These are phyloP conservation scores for Pocillopora meandrina DNA, from an alignment of 92 coral and sea anemone species.

Conservation along the genomic window DNA sequence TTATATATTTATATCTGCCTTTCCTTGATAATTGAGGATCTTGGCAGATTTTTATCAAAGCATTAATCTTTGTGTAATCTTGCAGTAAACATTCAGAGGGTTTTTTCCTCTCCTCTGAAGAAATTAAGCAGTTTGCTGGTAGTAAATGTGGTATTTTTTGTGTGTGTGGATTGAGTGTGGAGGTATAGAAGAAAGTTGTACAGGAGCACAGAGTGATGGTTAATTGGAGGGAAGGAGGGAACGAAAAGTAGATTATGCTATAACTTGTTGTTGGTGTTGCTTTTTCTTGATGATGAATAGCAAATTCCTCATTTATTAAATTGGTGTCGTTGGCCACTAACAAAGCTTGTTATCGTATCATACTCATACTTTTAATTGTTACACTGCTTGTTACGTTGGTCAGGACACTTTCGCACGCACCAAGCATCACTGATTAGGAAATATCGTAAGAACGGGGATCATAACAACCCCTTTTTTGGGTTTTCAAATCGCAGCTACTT, in stretches of 20 bases:
- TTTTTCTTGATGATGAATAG: neutral
- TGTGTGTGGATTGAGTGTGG: too few species aligned
- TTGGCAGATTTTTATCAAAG: neutral
- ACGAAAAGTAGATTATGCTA: neutral
- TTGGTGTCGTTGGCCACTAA: neutral
- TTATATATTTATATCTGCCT: conserved; percentile 32
- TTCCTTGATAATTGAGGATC: neutral
- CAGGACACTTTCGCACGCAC: neutral
- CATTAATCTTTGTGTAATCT: neutral
- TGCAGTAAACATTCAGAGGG: neutral
- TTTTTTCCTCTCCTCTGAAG: too few species aligned
- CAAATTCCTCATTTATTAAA: neutral
- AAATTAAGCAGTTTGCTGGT: too few species aligned
- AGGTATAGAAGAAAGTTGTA: too few species aligned
- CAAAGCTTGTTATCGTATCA: neutral
- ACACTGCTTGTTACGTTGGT: neutral
- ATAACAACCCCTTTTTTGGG: too few species aligned
- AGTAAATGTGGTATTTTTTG: too few species aligned
- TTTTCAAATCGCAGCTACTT: too few species aligned
- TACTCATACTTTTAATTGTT: neutral
- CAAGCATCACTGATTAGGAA: too few species aligned
- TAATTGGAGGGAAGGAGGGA: neutral
- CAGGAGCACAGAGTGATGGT: neutral
- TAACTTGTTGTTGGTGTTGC: neutral
- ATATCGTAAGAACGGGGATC: too few species aligned